Base-by-base conservation (phyloP, 1,140 invertebrate genomes). In the Chelonus insularis region DNA sequence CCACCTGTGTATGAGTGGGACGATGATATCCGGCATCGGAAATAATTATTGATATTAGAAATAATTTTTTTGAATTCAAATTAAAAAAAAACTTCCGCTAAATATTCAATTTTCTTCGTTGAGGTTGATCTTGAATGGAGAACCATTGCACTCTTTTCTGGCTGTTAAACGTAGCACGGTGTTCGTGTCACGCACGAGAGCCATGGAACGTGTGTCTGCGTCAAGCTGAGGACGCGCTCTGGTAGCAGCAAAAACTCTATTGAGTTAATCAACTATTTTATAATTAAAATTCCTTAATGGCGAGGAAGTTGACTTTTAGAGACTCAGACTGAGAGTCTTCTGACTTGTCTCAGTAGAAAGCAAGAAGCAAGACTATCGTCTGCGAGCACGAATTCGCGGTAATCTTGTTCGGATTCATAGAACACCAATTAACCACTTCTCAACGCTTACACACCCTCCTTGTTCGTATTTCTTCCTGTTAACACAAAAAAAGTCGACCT, bases 251-350 rank as follows among this genome's bases (percentile, higher is more conserved):
- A 82, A 81, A 82, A 82, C 77, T 71, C 73, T 82, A 80, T 80
- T 82, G 80, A 82, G 79, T 82, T 81, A 81, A 82, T 81, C 79
- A 82, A 80, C 80, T 81, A 82, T 81, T 82, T 82, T 82, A 82
- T 82, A 81, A 82, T 82, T 82, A 82, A 81, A 80, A 81, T 82
- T 81, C 79, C 73, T 73, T 66, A 72, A 71, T 71, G 70, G 52
- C 65, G 66, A 68, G 65, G 64, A 67, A 69, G 62, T 61, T 12
- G 5, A 14, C 11, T 9, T 29, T 3, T 29, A 29, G 25, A 4
- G 25, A 29, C 25, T 29, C 3, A 29, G 25, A 29, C 25, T 7
- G 25, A 29, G 25, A 29, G 7, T 29, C 25, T 29, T 29, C 25
- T 29, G 16, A 43, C 12, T 9, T 16, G 12, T 18, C 16, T 8